Evolutionary conservation across 2,888 invertebrate genomes (phyloP).

Genomic region (Ellobium chinense): DNA sequence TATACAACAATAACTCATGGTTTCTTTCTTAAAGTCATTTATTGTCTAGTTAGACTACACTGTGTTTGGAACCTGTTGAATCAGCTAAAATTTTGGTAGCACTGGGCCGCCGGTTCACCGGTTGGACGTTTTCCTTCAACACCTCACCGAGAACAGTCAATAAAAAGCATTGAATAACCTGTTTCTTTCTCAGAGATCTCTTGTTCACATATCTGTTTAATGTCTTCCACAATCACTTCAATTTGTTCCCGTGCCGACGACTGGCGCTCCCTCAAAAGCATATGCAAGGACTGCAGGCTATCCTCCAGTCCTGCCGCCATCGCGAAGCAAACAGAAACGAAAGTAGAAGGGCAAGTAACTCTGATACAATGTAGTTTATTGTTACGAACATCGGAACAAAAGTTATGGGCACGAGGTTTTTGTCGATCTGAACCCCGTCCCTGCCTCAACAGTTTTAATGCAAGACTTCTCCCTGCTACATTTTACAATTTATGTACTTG

Average conservation of each 20-base stretch:
- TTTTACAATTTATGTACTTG: too few relatives aligned
- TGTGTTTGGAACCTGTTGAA: too few relatives aligned
- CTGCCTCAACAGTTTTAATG: too few relatives aligned
- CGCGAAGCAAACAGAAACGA: not conserved
- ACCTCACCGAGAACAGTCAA: not conserved
- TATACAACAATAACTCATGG: too few relatives aligned
- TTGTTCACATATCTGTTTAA: conserved; percentile 69
- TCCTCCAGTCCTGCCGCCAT: conserved; percentile 67
- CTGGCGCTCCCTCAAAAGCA: conserved; percentile 52
- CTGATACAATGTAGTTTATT: too few relatives aligned
- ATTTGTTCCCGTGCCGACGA: conserved; percentile 61
- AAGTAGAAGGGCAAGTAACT: conserved; percentile 13
- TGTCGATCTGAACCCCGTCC: too few relatives aligned
- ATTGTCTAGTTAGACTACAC: too few relatives aligned
- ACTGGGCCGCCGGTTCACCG: not conserved
- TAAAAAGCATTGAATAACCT: conserved; percentile 54
- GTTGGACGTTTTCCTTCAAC: not conserved
- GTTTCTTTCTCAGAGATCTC: conserved; percentile 70
- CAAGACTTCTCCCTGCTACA: too few relatives aligned
- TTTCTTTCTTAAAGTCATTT: too few relatives aligned
- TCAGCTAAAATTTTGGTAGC: too few relatives aligned
- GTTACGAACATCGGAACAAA: too few relatives aligned
- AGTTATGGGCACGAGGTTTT: too few relatives aligned
- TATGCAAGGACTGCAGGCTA: conserved; percentile 61
- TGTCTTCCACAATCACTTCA: conserved; percentile 66